These are phyloP conservation scores for Pocillopora damicornis DNA, from an alignment of 64 coral and sea anemone genomes.

Conservation along the genomic window DNA sequence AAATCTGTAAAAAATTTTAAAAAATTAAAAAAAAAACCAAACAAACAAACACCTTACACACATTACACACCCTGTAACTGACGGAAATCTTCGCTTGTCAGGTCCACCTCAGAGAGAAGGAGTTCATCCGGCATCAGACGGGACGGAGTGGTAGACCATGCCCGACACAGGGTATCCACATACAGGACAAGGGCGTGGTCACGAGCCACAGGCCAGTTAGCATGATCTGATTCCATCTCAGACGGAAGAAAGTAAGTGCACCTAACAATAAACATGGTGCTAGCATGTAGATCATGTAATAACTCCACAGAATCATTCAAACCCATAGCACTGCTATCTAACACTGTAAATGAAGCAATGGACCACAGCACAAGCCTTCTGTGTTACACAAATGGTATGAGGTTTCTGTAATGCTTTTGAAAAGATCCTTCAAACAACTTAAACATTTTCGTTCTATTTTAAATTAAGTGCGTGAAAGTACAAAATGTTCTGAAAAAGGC, in stretches of 20 bases:
- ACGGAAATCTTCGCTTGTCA: conserved; percentile 53
- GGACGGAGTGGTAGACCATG: conserved; percentile 70
- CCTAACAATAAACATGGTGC: conserved; percentile 28
- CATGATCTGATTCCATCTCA: conserved; percentile 83
- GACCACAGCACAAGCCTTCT: no score
- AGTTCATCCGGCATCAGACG: conserved; percentile 87
- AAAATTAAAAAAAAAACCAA: no score
- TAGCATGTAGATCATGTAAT: not conserved
- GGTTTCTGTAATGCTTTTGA: no score
- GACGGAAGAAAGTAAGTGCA: conserved; percentile 62
- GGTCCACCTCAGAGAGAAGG: conserved; percentile 48
- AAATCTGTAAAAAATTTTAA: no score
- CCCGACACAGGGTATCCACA: conserved; percentile 72
- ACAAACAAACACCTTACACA: no score
- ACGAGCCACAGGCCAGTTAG: conserved; percentile 71
- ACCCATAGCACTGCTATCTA: not conserved
- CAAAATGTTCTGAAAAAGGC: no score
- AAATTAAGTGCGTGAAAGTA: no score
- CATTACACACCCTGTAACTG: conserved; percentile 64
- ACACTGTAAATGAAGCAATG: no score
- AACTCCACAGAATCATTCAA: no score
- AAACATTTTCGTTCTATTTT: no score
- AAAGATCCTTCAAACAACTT: no score
- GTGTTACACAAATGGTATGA: no score
- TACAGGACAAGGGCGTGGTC: conserved; percentile 81